phyloP scores from a whole-genome alignment of 1,140 invertebrate genomes.

The Aphidius ervi region DNA sequence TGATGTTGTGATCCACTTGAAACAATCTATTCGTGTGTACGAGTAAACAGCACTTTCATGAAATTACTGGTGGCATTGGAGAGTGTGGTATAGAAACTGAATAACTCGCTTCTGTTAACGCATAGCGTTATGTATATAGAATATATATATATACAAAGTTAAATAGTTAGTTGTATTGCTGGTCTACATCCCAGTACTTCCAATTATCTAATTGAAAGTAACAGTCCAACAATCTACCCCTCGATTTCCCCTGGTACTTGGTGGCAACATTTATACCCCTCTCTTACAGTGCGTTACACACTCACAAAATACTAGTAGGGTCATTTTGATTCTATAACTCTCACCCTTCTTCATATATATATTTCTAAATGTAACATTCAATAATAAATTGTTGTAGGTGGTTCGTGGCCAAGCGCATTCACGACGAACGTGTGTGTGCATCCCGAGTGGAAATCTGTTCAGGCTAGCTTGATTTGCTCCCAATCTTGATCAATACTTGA shows the following conservation, averaged over 20 bases:
- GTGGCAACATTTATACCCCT: too few relatives aligned
- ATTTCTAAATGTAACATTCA: constrained; percentile 2
- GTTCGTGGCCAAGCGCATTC: not conserved
- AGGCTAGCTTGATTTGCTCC: too few relatives aligned
- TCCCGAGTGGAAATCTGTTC: too few relatives aligned
- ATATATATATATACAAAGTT: too few relatives aligned
- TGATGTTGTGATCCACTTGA: not conserved
- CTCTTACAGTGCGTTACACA: too few relatives aligned
- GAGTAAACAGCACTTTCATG: not conserved
- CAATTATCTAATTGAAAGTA: constrained; percentile 47
- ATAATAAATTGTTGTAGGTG: constrained; percentile 13
- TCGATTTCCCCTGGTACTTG: not conserved
- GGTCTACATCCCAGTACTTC: constrained; percentile 26
- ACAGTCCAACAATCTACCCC: constrained; percentile 13
- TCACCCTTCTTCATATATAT: not conserved
- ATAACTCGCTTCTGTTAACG: constrained; percentile 12
- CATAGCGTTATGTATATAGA: constrained; percentile 14
- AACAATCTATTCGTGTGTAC: not conserved
- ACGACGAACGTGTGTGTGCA: not conserved
- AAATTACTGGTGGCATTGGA: constrained; percentile 1
- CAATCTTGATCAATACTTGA: too few relatives aligned
- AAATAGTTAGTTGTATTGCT: constrained; percentile 15
- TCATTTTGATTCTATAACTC: constrained; percentile 9
- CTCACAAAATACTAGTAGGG: not conserved
- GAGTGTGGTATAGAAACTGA: not conserved